phyloP scores from a whole-genome alignment of 2,888 invertebrate species.

The Trissoscelio sp. region DNA sequence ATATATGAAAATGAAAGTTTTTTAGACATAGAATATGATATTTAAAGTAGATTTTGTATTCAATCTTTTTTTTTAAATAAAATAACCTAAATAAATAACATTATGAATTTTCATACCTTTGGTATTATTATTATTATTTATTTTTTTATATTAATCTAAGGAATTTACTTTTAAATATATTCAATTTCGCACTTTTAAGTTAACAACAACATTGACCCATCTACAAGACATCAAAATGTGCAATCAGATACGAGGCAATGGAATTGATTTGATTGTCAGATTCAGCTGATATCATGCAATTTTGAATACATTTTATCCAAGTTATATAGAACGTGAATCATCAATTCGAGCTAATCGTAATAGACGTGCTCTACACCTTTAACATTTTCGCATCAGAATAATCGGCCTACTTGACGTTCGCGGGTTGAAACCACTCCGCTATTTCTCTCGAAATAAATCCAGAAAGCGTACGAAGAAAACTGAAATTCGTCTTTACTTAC shows the following conservation, averaged over 20 bases:
- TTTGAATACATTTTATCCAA: constrained; percentile 49
- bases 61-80: too few relatives aligned
- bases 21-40: too few relatives aligned
- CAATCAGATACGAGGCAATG: constrained; percentile 2
- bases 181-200: too few relatives aligned
- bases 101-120: too few relatives aligned
- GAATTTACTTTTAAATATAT: too few relatives aligned
- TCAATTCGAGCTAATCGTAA: constrained; percentile 54
- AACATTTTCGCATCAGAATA: constrained; percentile 62
- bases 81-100: too few relatives aligned
- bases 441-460: constrained; percentile 52
- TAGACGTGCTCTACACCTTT: constrained; percentile 60
- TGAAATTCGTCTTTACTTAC: constrained; percentile 18
- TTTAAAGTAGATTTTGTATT: too few relatives aligned
- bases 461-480: constrained; percentile 33
- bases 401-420: constrained; percentile 58
- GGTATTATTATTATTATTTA: too few relatives aligned
- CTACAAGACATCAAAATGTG: constrained; percentile 9
- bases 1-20: too few relatives aligned
- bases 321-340: constrained; percentile 46
- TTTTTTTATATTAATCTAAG: too few relatives aligned
- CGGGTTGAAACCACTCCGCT: constrained; percentile 50
- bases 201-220: too few relatives aligned
- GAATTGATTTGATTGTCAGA: constrained; percentile 36
- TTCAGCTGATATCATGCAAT: constrained; percentile 35